Conservation (phyloP, 2,113 vertebrate species). For the Raja brachyura region DNA sequence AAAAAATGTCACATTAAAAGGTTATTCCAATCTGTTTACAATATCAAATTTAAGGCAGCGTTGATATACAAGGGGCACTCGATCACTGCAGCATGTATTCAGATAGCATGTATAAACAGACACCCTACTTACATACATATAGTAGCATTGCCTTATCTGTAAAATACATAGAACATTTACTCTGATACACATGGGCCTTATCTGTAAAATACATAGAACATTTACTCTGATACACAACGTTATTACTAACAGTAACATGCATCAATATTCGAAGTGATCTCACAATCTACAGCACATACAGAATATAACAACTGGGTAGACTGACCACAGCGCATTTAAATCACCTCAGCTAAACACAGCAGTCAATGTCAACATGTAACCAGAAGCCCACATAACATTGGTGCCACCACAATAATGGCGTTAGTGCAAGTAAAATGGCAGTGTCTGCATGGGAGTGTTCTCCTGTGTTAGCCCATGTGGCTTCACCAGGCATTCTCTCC, state of each 20-base stretch:
- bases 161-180: constrained; percentile 4
- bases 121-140: not conserved
- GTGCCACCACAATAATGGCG: not conserved
- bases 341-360: not conserved
- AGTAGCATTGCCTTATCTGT: not conserved
- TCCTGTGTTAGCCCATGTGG: not conserved
- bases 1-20: constrained; percentile 8
- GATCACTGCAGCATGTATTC: not conserved
- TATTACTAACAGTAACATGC: not conserved
- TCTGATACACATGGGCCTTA: not conserved
- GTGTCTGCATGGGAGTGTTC: not conserved
- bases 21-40: constrained; percentile 27
- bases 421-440: constrained; percentile 31
- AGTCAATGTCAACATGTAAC: not conserved
- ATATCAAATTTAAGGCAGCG: constrained; percentile 8
- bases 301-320: constrained; percentile 1
- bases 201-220: constrained; percentile 12
- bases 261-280: not conserved
- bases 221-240: not conserved
- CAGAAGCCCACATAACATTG: not conserved
- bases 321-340: constrained; percentile 3
- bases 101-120: not conserved
- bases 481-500: no score
- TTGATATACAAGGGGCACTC: constrained; percentile 1
- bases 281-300: not conserved